phyloP scores from a whole-genome alignment of 2,113 vertebrate genomes.

The Macheiramphus alcinus region DNA sequence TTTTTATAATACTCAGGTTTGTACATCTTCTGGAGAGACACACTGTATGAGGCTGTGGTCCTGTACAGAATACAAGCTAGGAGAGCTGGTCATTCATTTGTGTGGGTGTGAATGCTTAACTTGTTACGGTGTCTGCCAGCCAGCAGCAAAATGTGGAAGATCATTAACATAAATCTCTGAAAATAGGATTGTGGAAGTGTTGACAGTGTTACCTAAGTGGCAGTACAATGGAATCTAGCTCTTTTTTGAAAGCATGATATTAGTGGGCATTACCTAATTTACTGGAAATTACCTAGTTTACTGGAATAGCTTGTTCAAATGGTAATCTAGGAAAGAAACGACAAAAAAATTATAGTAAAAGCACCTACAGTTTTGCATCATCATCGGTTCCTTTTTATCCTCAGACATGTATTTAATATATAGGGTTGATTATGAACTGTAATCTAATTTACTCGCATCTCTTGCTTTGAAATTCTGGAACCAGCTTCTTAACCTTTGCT shows the following conservation, averaged over 20 bases:
- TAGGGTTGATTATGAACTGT: neutral
- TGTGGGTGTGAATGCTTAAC: neutral
- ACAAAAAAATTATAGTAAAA: neutral
- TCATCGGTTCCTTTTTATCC: neutral
- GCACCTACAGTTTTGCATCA: neutral
- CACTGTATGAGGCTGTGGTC: neutral
- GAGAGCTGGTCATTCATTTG: neutral
- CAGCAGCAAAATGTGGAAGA: conserved; percentile 13
- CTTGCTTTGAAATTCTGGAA: neutral
- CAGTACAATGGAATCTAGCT: conserved; percentile 14
- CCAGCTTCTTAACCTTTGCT: neutral
- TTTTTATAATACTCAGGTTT: neutral
- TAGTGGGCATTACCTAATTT: neutral
- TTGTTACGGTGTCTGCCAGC: neutral
- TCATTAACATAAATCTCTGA: conserved; percentile 40
- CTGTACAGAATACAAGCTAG: neutral
- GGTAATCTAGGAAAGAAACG: neutral
- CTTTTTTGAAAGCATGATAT: neutral
- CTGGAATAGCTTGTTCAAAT: neutral
- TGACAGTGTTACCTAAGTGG: conserved; percentile 20
- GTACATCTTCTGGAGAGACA: neutral
- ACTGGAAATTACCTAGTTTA: neutral
- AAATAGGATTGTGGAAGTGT: conserved; percentile 45
- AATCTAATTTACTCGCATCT: neutral
- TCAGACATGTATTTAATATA: neutral